Base-by-base conservation (phyloP, 2,113 vertebrate genomes). In the Crotalus tigris region DNA sequence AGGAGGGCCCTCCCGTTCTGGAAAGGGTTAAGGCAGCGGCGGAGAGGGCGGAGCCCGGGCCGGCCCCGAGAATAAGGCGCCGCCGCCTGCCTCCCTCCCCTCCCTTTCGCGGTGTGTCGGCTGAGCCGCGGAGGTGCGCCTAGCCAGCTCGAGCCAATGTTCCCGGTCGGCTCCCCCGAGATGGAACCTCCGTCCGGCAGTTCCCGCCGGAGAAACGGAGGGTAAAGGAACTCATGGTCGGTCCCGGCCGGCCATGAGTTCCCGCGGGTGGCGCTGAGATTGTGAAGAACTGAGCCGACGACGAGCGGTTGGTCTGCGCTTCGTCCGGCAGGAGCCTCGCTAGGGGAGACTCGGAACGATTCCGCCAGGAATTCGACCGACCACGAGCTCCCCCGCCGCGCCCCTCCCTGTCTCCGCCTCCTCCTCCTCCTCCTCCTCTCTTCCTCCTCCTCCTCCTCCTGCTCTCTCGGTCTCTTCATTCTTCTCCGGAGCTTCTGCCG, bases 61-160 rank as follows among this genome's bases (percentile, higher is more conserved):
- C 87, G 94, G 94, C 94, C 95, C 92, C 12, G 92, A 93, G 96
- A 95, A 96, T 95, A 96, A 96, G 96, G 95, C 95, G 93, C 94
- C 93, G 94, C 93, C 92, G 93, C 93, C 89, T 85, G 81, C 55
- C 75, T 24, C 55, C 89, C 46, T 44, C 11, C 81, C 11, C 57
- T 86, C 55, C 81, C 81, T 93, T 90, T 53, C 23, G 33, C 55
- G 4, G 75, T 51, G 93, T 90, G 94, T 58, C 55, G 91, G 91
- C 88, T 91, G 88, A 87, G 88, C 86, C 94, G 90, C 11, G 92
- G 91, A 51, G 92, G 86, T 92, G 92, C 39, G 29, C 93, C 91
- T 81, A 88, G 91, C 88, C 64, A 44, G 85, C 69, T 46, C 57
- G 92, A 91, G 6, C 53, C 33, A 19, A 57, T 87, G 81, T 21